Evolutionary conservation across 2,113 vertebrate species (phyloP).

Genomic region (Patagioenas fasciata): DNA sequence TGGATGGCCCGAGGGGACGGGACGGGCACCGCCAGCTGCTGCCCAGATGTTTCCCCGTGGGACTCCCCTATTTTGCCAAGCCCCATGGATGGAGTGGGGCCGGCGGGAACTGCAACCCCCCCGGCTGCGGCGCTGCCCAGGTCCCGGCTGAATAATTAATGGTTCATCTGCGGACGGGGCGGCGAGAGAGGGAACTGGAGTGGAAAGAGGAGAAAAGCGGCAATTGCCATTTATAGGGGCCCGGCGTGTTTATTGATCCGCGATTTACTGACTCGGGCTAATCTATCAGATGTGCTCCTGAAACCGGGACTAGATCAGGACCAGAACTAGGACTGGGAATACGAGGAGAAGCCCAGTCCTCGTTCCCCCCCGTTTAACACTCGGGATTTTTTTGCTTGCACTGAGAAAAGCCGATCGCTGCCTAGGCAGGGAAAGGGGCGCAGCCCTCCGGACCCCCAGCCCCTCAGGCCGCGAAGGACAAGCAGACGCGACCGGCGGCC

Average conservation of each 20-base stretch:
- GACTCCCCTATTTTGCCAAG: background rate
- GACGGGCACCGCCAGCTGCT: conserved; percentile 13
- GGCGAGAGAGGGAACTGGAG: background rate
- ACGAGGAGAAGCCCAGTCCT: too few relatives aligned
- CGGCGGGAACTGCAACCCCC: background rate
- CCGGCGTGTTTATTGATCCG: conserved; percentile 53
- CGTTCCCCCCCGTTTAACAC: fast-evolving
- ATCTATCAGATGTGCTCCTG: conserved; percentile 19
- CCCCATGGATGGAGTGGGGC: background rate
- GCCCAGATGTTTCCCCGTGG: conserved; percentile 44
- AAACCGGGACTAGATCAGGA: background rate
- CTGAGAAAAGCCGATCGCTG: background rate
- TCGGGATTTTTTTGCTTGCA: background rate
- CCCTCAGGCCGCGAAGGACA: background rate
- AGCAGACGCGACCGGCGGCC: background rate
- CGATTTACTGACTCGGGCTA: conserved; percentile 23
- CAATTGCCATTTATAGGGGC: conserved; percentile 7
- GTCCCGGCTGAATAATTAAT: conserved; percentile 73
- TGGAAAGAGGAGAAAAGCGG: conserved; percentile 34
- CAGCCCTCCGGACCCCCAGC: fast-evolving
- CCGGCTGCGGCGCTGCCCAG: background rate
- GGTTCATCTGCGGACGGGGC: conserved; percentile 10
- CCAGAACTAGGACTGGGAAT: fast-evolving
- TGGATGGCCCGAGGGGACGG: background rate
- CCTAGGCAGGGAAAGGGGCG: background rate